Percentiles rank a stretch among this genome's conserved stretches.
phyloP scores from a whole-genome alignment of 2,113 vertebrate species.

The Ammodytes marinus region DNA sequence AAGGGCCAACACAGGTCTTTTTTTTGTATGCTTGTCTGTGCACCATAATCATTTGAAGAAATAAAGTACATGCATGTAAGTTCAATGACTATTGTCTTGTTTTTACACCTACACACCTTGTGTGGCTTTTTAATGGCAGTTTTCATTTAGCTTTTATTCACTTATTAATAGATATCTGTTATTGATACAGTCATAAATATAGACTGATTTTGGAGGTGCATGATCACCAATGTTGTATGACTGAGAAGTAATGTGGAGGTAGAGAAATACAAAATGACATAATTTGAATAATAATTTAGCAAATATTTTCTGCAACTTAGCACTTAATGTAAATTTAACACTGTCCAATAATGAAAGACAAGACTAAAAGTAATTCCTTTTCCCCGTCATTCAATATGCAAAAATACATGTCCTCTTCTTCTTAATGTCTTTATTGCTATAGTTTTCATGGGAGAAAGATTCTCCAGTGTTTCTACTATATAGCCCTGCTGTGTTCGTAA shows the following conservation, averaged over 20 bases:
- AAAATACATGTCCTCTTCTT: neutral
- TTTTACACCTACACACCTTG: neutral
- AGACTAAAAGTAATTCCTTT: neutral
- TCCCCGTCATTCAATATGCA: neutral
- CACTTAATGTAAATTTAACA: neutral
- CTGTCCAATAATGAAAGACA: neutral
- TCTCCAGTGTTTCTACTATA: constrained; percentile 21
- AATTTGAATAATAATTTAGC: neutral
- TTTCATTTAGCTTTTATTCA: neutral
- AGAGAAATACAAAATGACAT: neutral
- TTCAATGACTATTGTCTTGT: neutral
- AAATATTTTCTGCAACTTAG: neutral
- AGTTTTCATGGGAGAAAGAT: constrained; percentile 29
- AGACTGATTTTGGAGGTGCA: neutral
- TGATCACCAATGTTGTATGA: neutral
- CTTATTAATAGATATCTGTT: neutral
- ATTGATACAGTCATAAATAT: neutral
- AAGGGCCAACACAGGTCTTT: constrained; percentile 2
- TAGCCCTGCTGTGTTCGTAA: constrained; percentile 10
- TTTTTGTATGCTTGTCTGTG: neutral
- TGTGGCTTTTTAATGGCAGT: neutral
- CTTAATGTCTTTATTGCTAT: constrained; percentile 6
- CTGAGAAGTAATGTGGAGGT: neutral
- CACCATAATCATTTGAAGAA: neutral
- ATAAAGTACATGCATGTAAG: neutral